These are phyloP conservation scores for Platyura marginata DNA, from an alignment of 1,140 invertebrate genomes.

Conservation along the genomic window DNA sequence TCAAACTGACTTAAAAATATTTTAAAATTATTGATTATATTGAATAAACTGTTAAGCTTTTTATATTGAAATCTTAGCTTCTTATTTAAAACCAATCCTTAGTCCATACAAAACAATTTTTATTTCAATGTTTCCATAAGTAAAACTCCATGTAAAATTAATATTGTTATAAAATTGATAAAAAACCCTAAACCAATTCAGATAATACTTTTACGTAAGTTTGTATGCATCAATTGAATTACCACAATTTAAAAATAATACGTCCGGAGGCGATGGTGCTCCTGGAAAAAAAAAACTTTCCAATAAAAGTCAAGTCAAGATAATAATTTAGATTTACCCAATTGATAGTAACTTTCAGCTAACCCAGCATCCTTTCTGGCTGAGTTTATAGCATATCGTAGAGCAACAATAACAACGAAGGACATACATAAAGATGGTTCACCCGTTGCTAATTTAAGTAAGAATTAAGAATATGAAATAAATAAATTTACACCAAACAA, in stretches of 20 bases:
- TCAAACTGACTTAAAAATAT: too few species aligned
- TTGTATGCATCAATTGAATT: neutral
- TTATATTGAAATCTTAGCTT: too few species aligned
- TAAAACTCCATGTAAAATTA: too few species aligned
- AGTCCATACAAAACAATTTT: too few species aligned
- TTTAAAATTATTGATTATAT: too few species aligned
- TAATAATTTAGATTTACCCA: constrained; percentile 15
- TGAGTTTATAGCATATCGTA: constrained; percentile 42
- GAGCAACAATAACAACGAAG: constrained; percentile 38
- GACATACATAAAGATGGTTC: constrained; percentile 54
- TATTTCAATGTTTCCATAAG: too few species aligned
- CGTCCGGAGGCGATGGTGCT: neutral
- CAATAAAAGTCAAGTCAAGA: neutral
- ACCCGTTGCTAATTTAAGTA: constrained; percentile 52
- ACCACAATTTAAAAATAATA: neutral
- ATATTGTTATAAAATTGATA: too few species aligned
- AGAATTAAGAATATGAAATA: neutral
- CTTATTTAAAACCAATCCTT: too few species aligned
- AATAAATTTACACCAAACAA: too few species aligned
- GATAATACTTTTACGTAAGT: too few species aligned
- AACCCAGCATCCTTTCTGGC: constrained; percentile 32
- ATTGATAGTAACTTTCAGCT: constrained; percentile 22
- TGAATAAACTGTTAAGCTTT: too few species aligned
- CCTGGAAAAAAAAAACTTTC: neutral
- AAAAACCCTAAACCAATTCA: too few species aligned